A percentile compares a stretch with the other conserved stretches of the same genome.
Conservation (phyloP, 2,888 invertebrate genomes). For the Drosophila paucipuncta region DNA sequence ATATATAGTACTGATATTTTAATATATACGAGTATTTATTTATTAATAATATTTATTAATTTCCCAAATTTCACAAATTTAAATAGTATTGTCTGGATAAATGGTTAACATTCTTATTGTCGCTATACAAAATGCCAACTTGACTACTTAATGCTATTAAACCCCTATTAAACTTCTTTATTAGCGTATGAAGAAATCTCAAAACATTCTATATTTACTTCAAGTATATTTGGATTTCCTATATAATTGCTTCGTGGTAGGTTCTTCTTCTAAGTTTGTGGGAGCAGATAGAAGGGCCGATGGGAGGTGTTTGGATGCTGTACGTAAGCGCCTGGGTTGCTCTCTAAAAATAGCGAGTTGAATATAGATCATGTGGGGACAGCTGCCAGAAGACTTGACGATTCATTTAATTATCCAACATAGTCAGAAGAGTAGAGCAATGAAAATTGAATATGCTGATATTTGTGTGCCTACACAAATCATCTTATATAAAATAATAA, state of each 20-base stretch:
- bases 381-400: constrained; percentile 25
- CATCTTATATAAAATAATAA: constrained; percentile 39
- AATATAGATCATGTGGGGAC: constrained; percentile 10
- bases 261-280: constrained; percentile 18
- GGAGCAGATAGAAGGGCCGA: background rate
- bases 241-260: background rate
- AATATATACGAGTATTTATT: background rate
- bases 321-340: background rate
- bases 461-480: constrained; percentile 41
- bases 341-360: constrained; percentile 30
- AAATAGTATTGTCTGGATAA: background rate
- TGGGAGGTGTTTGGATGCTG: background rate
- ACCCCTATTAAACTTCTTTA: background rate
- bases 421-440: background rate
- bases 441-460: background rate
- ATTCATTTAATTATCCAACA: constrained; percentile 32
- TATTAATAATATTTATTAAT: too few species aligned
- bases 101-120: background rate
- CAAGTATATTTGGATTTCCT: too few species aligned
- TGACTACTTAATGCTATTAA: background rate
- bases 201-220: too few species aligned
- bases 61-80: too few species aligned
- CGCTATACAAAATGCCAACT: background rate
- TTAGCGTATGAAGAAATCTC: too few species aligned
- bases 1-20: background rate